Percentiles rank a stretch among this genome's conserved stretches.
phyloP scores from a whole-genome alignment of 2,888 invertebrate species.

The Drosophila suboccidentalis region DNA sequence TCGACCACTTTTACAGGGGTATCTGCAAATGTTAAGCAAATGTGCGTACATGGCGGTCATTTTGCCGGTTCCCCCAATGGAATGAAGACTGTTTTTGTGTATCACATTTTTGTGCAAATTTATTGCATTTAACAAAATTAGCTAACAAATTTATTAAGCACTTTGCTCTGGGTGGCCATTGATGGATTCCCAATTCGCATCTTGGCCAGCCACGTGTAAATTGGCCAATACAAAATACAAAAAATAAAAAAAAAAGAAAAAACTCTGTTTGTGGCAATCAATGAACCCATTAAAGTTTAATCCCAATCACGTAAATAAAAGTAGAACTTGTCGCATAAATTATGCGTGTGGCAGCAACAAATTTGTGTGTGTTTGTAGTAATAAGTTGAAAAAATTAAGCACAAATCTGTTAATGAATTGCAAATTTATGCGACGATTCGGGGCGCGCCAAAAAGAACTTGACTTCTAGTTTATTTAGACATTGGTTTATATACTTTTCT shows the following conservation, averaged over 20 bases:
- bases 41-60: constrained; percentile 58
- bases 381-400: constrained; percentile 66
- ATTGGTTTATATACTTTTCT: constrained; percentile 15
- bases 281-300: constrained; percentile 79
- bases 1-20: constrained; percentile 37
- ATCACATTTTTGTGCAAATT: constrained; percentile 79
- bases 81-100: constrained; percentile 55
- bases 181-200: constrained; percentile 59
- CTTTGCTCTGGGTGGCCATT: constrained; percentile 63
- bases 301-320: constrained; percentile 78
- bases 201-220: constrained; percentile 67
- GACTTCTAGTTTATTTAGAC: constrained; percentile 78
- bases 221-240: constrained; percentile 29
- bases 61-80: constrained; percentile 35
- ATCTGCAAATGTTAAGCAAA: constrained; percentile 55
- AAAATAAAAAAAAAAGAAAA: neutral
- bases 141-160: constrained; percentile 82
- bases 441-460: constrained; percentile 79
- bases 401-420: constrained; percentile 74
- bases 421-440: constrained; percentile 73
- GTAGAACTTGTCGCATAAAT: constrained; percentile 79
- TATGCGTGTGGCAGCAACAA: constrained; percentile 63
- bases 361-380: constrained; percentile 35
- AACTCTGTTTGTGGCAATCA: constrained; percentile 59
- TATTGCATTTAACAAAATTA: constrained; percentile 82